Evolutionary conservation across 2,113 vertebrate genomes (phyloP).

Genomic region (Edolisoma coerulescens): DNA sequence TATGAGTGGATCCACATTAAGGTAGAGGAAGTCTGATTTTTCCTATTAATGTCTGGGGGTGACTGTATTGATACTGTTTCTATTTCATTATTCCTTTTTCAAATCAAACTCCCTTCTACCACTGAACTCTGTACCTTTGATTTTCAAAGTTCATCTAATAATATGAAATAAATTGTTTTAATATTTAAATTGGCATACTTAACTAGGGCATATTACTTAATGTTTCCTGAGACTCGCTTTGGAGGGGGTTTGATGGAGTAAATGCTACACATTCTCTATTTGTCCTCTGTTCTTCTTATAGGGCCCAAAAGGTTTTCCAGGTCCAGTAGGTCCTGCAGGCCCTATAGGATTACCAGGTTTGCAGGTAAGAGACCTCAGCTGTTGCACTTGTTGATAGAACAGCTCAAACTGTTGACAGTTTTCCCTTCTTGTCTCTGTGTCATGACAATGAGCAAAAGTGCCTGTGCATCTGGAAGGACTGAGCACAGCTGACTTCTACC

Average conservation of each 20-base stretch:
- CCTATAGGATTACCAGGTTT: slow-evolving; percentile 74
- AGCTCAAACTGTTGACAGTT: not conserved
- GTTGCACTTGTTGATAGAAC: not conserved
- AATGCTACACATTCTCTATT: not conserved
- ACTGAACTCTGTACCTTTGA: not conserved
- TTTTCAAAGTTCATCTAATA: not conserved
- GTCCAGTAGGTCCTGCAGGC: slow-evolving; percentile 74
- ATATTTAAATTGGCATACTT: not conserved
- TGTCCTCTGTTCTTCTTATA: slow-evolving; percentile 25
- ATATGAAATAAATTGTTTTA: not conserved
- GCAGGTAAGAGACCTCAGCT: not conserved
- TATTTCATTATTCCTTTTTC: not conserved
- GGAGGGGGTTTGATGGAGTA: not conserved
- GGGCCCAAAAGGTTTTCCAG: slow-evolving; percentile 78
- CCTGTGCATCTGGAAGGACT: not conserved
- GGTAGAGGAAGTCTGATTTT: not conserved
- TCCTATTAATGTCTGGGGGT: too few relatives aligned
- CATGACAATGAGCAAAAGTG: not conserved
- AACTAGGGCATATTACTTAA: not conserved
- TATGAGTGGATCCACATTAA: not conserved
- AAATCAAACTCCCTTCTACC: not conserved
- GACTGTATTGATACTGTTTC: too few relatives aligned
- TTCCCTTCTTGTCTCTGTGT: not conserved
- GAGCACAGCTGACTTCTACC: not conserved
- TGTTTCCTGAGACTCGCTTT: not conserved